These are phyloP conservation scores for Muschampia plurimacula DNA, from an alignment of 2,888 invertebrate species.

Conservation along the genomic window DNA sequence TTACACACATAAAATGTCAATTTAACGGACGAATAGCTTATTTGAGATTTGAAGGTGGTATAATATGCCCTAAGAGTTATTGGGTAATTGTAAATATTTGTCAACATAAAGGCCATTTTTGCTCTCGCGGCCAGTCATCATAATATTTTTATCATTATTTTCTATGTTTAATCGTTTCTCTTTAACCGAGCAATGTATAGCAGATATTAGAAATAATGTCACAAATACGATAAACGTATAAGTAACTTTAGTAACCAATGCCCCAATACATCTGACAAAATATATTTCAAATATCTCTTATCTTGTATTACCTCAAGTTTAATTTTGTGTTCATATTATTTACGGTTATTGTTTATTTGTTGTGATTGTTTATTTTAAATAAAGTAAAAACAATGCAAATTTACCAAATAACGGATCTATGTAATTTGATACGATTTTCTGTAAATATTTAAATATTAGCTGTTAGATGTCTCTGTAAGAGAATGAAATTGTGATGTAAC, in stretches of 20 bases:
- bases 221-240: background rate
- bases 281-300: background rate
- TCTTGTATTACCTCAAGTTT: background rate
- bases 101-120: too few species aligned
- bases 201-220: background rate
- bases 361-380: background rate
- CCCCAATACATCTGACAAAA: background rate
- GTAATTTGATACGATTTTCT: background rate
- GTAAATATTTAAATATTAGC: conserved; percentile 4
- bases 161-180: background rate
- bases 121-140: too few species aligned
- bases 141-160: too few species aligned
- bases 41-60: too few species aligned
- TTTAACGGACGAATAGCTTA: too few species aligned
- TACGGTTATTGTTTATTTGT: background rate
- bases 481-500: background rate
- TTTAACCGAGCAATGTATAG: background rate
- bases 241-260: background rate
- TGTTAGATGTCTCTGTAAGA: background rate
- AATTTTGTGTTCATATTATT: background rate
- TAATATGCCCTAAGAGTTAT: too few species aligned
- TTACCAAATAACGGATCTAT: background rate
- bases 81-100: too few species aligned
- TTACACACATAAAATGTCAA: too few species aligned
- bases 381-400: background rate